phyloP scores from a whole-genome alignment of 1,140 invertebrate species.

The Nasonia vitripennis region DNA sequence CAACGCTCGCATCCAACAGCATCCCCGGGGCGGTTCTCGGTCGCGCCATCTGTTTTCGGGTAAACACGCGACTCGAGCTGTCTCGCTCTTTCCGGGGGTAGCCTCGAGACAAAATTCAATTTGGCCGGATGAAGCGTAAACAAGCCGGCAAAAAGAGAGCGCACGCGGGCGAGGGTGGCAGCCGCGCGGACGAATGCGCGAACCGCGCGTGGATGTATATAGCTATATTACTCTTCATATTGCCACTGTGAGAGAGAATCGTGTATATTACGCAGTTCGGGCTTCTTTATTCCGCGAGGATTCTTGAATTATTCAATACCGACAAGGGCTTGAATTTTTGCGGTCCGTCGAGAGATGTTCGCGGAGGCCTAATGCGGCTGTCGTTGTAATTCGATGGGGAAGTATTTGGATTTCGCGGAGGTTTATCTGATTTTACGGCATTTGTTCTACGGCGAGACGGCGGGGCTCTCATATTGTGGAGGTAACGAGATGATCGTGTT shows the following conservation, averaged over 20 bases:
- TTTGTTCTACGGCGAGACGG: background rate
- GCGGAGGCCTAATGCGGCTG: no score
- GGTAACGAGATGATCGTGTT: no score
- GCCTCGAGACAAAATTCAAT: conserved; percentile 71
- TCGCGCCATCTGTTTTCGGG: conserved; percentile 68
- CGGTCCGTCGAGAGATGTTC: background rate
- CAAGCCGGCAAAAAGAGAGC: conserved; percentile 65
- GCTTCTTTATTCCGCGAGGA: conserved; percentile 35
- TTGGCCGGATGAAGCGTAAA: conserved; percentile 70
- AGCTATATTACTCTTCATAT: conserved; percentile 38
- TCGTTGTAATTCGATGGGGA: background rate
- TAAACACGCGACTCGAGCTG: conserved; percentile 66
- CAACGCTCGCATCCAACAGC: background rate
- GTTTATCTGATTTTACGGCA: background rate
- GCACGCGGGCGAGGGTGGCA: conserved; percentile 53
- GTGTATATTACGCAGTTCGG: background rate
- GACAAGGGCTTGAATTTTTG: background rate
- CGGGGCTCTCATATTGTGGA: background rate
- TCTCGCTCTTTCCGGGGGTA: conserved; percentile 57
- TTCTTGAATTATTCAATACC: conserved; percentile 46
- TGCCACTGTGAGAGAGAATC: background rate
- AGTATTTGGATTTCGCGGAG: background rate
- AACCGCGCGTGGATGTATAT: background rate
- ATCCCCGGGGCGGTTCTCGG: conserved; percentile 58
- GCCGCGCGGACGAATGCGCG: conserved; percentile 33